Percentiles rank a stretch among this genome's conserved stretches.
Evolutionary conservation across 2,888 invertebrate genomes (phyloP).

Genomic region (Malthinus seriepunctatus): DNA sequence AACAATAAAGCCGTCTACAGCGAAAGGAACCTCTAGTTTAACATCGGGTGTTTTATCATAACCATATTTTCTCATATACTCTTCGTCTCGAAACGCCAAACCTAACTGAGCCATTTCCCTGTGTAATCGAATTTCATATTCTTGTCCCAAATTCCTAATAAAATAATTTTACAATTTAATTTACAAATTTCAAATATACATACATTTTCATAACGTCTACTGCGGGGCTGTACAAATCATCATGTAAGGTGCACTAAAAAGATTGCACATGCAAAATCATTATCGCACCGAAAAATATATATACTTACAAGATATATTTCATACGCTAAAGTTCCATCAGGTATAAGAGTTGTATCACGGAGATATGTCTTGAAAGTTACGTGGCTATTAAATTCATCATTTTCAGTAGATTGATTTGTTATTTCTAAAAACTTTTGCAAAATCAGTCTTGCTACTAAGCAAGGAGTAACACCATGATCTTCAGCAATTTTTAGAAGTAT

Average conservation of each 20-base stretch:
- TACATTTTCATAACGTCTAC: constrained; percentile 79
- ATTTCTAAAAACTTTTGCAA: constrained; percentile 58
- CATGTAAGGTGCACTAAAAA: constrained; percentile 74
- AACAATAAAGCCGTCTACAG: constrained; percentile 80
- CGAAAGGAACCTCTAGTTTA: constrained; percentile 86
- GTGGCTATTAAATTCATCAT: constrained; percentile 44
- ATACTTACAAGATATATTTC: constrained; percentile 73
- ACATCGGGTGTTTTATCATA: constrained; percentile 96
- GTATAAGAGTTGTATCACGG: constrained; percentile 73
- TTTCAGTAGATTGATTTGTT: constrained; percentile 32
- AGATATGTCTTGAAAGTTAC: constrained; percentile 60
- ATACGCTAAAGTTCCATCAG: constrained; percentile 70
- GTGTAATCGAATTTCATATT: constrained; percentile 80
- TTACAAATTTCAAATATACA: constrained; percentile 45
- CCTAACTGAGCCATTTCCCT: constrained; percentile 62
- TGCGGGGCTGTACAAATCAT: constrained; percentile 83
- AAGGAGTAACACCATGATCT: constrained; percentile 60
- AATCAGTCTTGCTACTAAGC: constrained; percentile 62
- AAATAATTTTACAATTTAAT: constrained; percentile 8
- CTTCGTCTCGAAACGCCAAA: constrained; percentile 74
- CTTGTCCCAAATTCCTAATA: constrained; percentile 76
- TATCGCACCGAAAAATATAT: constrained; percentile 25
- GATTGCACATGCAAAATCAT: constrained; percentile 9
- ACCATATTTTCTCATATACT: constrained; percentile 76
- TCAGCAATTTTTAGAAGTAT: constrained; percentile 64